phyloP scores from a whole-genome alignment of 2,113 vertebrate species.

The Pungitius pungitius region DNA sequence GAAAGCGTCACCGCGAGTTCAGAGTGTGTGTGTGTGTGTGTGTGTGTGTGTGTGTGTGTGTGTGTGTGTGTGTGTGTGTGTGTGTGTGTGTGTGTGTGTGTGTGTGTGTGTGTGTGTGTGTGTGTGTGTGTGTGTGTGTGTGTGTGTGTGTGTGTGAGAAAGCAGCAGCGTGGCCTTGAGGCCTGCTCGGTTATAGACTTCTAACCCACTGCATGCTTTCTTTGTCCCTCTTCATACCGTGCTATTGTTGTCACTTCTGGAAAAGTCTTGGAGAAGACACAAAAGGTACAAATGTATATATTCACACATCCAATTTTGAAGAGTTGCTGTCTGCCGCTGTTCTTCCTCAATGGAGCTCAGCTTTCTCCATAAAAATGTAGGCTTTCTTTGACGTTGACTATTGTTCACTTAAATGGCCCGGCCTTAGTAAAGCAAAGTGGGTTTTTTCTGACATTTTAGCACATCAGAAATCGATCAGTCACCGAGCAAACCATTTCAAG shows the following conservation, averaged over 20 bases:
- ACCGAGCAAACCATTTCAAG: conserved; percentile 15
- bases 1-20: not conserved
- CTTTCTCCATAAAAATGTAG: not conserved
- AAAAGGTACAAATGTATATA: not conserved
- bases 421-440: no score
- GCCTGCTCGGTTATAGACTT: not conserved
- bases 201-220: not conserved
- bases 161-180: not conserved
- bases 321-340: conserved; percentile 11
- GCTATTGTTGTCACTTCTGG: not conserved
- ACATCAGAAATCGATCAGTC: conserved; percentile 17
- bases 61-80: not conserved
- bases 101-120: not conserved
- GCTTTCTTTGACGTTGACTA: not conserved
- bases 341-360: conserved; percentile 10
- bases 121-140: not conserved
- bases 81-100: no score
- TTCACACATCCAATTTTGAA: conserved; percentile 1
- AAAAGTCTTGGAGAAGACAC: conserved; percentile 5
- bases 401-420: not conserved
- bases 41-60: no score
- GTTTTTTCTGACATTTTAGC: conserved; percentile 3
- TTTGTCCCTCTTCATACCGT: not conserved
- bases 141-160: no score
- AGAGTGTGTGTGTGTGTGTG: not conserved